Evolutionary conservation across 92 coral and sea anemone species (phyloP), one percentile per base, ranked within the genome.

Genomic region (Porites divaricata): DNA sequence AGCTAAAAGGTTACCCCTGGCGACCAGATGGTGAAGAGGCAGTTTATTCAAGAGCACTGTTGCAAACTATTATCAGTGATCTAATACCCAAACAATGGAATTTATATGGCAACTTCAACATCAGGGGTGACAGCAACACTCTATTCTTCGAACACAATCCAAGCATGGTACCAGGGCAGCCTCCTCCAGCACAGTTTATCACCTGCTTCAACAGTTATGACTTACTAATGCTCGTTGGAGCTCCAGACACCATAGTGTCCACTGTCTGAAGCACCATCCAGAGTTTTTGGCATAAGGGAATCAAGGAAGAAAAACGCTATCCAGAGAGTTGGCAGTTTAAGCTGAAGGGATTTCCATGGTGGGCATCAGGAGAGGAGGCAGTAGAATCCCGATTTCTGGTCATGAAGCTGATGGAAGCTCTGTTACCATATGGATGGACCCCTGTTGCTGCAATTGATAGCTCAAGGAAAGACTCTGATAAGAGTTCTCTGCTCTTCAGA

Each of bases 331-430:
- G 91, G 91, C 91, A 93, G 90, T 93, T 91, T 62, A 89, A 89
- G 77, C 69, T 93, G 21, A 80, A 83, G 17, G 95, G 98, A 15
- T 85, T 78, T 53, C 98, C 98, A 1, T 93, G 98, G 98, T 90
- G 92, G 92, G 84, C 93, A 14, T 68, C 51, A 54, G 94, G 87
- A 15, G 84, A 83, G 2, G 98, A 93, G 59, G 84, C 95, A 4
- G 91, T 91, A 13, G 88, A 88, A 86, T 88, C 95, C 9, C 56
- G 98, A 25, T 91, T 64, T 67, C 77, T 93, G 71, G 74, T 93
- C 6, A 66, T 90, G 69, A 91, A 93, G 80, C 49, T 93, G 75
- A 80, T 93, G 63, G 98, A 93, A 76, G 88, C 92, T 12, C 76
- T 93, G 81, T 89, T 81, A 48, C 69, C 86, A 35, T 88, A 91